Base-by-base conservation (phyloP, 2,888 invertebrate species). In the Dynastes hyllus region DNA sequence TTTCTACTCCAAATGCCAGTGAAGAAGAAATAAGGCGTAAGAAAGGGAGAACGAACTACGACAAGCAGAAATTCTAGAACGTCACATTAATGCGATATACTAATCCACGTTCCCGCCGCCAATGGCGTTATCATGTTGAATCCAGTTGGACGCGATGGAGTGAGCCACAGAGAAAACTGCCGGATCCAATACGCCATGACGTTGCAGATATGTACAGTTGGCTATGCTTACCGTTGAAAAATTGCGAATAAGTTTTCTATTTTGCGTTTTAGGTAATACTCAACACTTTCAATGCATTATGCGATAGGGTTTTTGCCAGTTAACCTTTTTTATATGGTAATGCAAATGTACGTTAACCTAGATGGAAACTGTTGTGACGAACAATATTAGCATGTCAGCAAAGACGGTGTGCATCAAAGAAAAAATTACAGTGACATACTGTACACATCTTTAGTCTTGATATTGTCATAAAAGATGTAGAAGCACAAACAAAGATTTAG, bases 1-100 rank as follows among this genome's bases (percentile, higher is more conserved):
- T 22, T 67, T 29, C 29, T 29, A 32, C 11, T 11, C 13, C 22
- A 32, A 32, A n/a, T 13, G 55, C 5, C 22, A 9, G 5, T 5
- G 55, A 58, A 58, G 55, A 16, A 58, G 45, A 45, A 45, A 11
- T 45, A 11, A 11, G 11, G 11, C 11, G 8, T 8, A 45, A 45
- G 45, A 45, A 61, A 22, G 9, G 6, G 22, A 8, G 65, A 32
- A 65, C 40, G 16, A 65, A 13, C 32, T 11, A n/a, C 37, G 11
- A n/a, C 16, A 32, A n/a, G 22, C 27, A 61, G 40, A 65, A 65
- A 32, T 16, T 16, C 37, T 32, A 65, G 40, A 40, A 65, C 40
- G 65, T 65, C 40, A 40, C 40, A 65, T 32, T 40, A 65, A 16
- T 65, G 65, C 65, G 65, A 65, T 65, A 37, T 65, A 32, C 37